Base-by-base conservation (phyloP, 2,797 vertebrate genomes). In the Platalea minor region DNA sequence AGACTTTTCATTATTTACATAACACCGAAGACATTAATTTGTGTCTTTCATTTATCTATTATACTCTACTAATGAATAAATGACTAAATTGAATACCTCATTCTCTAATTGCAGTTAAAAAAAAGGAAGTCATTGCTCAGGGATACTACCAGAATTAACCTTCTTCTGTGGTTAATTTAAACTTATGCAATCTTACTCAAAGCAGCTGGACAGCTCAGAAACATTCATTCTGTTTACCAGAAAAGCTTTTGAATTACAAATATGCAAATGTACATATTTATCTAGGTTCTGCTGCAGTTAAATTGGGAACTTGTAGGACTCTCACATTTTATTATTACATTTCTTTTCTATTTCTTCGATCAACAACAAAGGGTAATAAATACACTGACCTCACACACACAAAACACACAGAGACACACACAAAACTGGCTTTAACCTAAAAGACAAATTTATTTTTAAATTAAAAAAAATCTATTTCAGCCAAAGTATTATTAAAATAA, bases 1-100 rank as follows among this genome's bases (percentile, higher is more conserved):
- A 88, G 28, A 60, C 31, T 83, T 94, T 91, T 90, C 26, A 33
- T 89, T 95, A 89, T 94, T 96, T 95, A 89, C 64, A 31, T 82
- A 93, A 74, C n/a, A 70, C 19, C 1, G 0, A 82, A 94, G 35
- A 78, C 8, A 77, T 76, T 77, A 57, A 64, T 85, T 91, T 87
- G 26, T 86, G 60, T 79, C 56, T 91, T 93, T 85, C 50, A 29
- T 93, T 86, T 92, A 73, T 79, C 46, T 91, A 25, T 93, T 91
- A 73, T 90, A 56, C 16, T 60, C 59, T 77, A 41, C 39, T 70
- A 95, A 89, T 89, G 90, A 95, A 89, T 79, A 93, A 93, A 90
- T 9, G 0, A 95, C 59, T 87, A 77, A 79, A 90, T 18, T 56
- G 48, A 91, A 85, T 67, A 39, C 19, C 31, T 85, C 11, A 33